Evolutionary conservation across 2,113 vertebrate genomes (phyloP).

Genomic region (Pristiophorus japonicus): DNA sequence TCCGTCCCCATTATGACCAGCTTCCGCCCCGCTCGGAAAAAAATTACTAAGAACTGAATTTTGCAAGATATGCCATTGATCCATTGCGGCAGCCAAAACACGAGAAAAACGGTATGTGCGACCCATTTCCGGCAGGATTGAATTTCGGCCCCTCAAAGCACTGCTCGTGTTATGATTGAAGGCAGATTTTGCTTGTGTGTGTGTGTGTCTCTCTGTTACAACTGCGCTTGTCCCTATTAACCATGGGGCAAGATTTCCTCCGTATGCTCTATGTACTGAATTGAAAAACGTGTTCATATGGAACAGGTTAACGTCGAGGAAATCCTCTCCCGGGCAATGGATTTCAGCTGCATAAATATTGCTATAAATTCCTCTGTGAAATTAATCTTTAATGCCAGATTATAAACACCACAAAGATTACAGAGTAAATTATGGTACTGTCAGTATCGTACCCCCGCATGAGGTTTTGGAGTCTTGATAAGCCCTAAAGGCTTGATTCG

Average conservation of each 20-base stretch:
- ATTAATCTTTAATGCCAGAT: constrained; percentile 16
- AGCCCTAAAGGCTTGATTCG: background rate
- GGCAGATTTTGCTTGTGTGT: background rate
- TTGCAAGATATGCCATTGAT: too few species aligned
- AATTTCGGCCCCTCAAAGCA: too few species aligned
- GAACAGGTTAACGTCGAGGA: background rate
- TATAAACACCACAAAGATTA: constrained; percentile 2
- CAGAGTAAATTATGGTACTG: constrained; percentile 16
- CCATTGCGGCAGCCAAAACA: too few species aligned
- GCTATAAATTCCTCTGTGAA: constrained; percentile 18
- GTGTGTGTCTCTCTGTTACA: background rate
- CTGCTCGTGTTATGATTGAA: background rate
- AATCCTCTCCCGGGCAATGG: background rate
- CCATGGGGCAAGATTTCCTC: background rate
- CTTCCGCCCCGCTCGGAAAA: too few species aligned
- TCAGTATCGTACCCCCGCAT: background rate
- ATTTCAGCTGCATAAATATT: constrained; percentile 28
- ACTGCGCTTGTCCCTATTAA: background rate
- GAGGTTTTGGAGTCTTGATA: background rate
- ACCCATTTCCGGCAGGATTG: too few species aligned
- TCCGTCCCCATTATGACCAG: too few species aligned
- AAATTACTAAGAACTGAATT: too few species aligned
- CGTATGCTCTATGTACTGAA: background rate
- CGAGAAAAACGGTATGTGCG: too few species aligned
- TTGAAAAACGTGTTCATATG: background rate